A percentile compares a stretch with the other conserved stretches of the same genome.
phyloP scores from a whole-genome alignment of 92 coral and sea anemone genomes.

The Scolanthus callimorphus region DNA sequence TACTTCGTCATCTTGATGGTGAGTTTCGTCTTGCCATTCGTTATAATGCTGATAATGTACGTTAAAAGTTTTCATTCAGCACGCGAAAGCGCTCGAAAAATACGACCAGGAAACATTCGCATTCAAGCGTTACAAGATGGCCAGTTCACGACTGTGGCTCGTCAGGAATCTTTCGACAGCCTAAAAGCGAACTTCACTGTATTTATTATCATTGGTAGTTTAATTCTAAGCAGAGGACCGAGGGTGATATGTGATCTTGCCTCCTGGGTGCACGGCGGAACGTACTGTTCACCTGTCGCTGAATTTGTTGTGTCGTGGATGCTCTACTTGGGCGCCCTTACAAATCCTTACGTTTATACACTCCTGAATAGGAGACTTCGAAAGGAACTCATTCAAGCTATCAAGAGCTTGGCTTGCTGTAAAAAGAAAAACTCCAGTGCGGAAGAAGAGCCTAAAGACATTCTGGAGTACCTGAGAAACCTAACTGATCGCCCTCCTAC shows the following conservation, averaged over 20 bases:
- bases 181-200: constrained; percentile 54
- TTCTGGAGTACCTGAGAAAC: constrained; percentile 68
- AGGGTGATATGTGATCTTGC: constrained; percentile 42
- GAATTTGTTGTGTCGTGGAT: constrained; percentile 46
- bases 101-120: constrained; percentile 76
- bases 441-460: constrained; percentile 82
- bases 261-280: constrained; percentile 35
- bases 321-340: constrained; percentile 36
- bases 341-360: constrained; percentile 56
- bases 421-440: constrained; percentile 17
- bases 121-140: constrained; percentile 65
- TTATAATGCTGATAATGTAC: constrained; percentile 59
- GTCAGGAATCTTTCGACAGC: constrained; percentile 13
- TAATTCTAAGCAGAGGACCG: constrained; percentile 59
- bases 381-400: constrained; percentile 40
- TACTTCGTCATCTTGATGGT: constrained; percentile 54
- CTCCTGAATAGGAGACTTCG: constrained; percentile 74
- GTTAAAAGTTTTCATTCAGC: constrained; percentile 75
- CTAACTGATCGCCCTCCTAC: constrained; percentile 42
- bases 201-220: constrained; percentile 58
- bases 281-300: constrained; percentile 37
- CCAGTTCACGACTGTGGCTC: constrained; percentile 66
- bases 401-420: constrained; percentile 2
- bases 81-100: constrained; percentile 67
- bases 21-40: constrained; percentile 50